Evolutionary conservation across 92 coral and sea anemone species (phyloP), one percentile per base, ranked within the genome.

Genomic region (Siderastrea siderea): DNA sequence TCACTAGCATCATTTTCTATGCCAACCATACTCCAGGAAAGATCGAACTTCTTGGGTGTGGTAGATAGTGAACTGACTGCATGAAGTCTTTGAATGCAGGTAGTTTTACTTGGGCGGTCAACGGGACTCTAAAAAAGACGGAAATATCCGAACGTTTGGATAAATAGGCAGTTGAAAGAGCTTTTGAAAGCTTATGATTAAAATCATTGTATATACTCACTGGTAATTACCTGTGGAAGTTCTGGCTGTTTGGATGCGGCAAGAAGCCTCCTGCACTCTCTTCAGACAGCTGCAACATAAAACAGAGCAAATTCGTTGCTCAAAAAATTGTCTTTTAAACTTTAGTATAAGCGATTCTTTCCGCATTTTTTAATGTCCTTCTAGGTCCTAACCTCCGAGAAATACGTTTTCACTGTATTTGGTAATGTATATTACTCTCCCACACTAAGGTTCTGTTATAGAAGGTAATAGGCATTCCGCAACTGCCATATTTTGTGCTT

Each of bases 281-380:
- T 82, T 63, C 86, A 82, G 55, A 82, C 86, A 14, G 79, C 87
- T 83, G 79, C 54, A 53, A 58, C 75, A 71, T 71, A 73, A 1
- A 49, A 9, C 59, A 6, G 15, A 48, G 49, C 15, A 6, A 53
- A 3, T 48, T 6, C 15, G 7, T 73, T 50, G 5, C 49, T 49
- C 60, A 48, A 51, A 60, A 1, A 73, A 73, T n/a, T 49, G 59
- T 48, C 78, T 73, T 71, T 71, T 49, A 38, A 44, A 47, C 13
- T 46, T 71, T 26, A 26, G 38, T 26, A 0, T 26, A 26, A 26
- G 38, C 38, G 38, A 26, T 26, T 26, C 38, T 26, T 26, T 26
- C 38, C 38, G 38, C 38, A 26, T 26, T 26, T 26, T 26, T 26
- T 26, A 26, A 26, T 26, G 38, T 26, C 38, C 38, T 26, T 26